Base-by-base conservation (phyloP, 2,113 vertebrate species). In the Camelus dromedarius region DNA sequence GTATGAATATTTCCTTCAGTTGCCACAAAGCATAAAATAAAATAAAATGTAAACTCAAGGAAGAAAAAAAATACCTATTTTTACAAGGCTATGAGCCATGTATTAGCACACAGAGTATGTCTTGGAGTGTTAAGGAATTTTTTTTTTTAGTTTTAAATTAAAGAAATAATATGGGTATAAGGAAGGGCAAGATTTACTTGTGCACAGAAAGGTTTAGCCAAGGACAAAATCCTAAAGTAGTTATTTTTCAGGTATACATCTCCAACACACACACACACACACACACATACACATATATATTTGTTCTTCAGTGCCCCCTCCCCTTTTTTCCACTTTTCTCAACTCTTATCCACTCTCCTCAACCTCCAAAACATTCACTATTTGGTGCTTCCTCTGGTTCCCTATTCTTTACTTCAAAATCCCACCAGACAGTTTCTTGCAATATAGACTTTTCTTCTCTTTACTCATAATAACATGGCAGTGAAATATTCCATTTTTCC, bases 1-100 rank as follows among this genome's bases (percentile, higher is more conserved):
- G 35, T 91, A 77, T 89, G 48, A 82, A 16, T 81, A 91, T 93
- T 97, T 90, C n/a, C 15, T 92, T 96, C 42, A 73, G 20, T 79
- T 91, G 56, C 62, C 50, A 69, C n/a, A 86, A 91, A 77, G 26
- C 15, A 64, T 88, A 66, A 94, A 66, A 77, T 75, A 48, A 79
- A 84, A 91, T 16, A 85, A 76, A 76, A 60, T 28, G 35, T 42
- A 22, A n/a, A 84, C 13, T 8, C 38, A 84, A 79, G 46, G 20
- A 95, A 93, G 5, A 26, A 69, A 85, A 75, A 96, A 89, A 70
- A 46, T 67, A 48, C 28, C 38, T 76, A 76, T 56, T 89, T 52
- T n/a, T 87, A 95, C 2, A 69, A 50, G 13, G 16, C 13, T 83
- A 73, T 86, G 50, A 92, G 24, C 26, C 73, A 67, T n/a, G 62